Evolutionary conservation across 2,113 vertebrate genomes (phyloP).

Genomic region (Genyomyrus donnyi): DNA sequence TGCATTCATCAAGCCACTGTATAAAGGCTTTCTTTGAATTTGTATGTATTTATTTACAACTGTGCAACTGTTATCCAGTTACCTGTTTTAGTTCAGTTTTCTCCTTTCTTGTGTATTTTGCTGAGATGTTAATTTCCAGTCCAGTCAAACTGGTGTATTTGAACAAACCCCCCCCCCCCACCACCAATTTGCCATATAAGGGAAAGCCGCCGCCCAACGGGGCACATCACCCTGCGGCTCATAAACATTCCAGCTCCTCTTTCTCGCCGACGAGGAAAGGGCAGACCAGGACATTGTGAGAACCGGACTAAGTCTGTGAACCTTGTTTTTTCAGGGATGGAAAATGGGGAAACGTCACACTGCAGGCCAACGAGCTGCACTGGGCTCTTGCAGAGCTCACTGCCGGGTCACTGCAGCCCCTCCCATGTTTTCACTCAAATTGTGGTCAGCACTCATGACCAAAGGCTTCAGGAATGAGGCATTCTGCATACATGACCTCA

Average conservation of each 20-base stretch:
- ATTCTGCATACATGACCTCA: neutral
- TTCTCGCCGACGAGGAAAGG: neutral
- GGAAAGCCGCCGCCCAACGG: neutral
- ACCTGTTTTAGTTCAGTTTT: neutral
- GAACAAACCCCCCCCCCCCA: neutral
- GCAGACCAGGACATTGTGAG: constrained; percentile 5
- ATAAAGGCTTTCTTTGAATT: constrained; percentile 43
- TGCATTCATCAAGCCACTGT: constrained; percentile 58
- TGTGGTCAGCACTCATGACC: neutral
- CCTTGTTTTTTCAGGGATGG: neutral
- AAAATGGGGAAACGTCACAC: neutral
- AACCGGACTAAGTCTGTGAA: constrained; percentile 13
- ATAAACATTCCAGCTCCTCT: constrained; percentile 19
- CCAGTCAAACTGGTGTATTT: neutral
- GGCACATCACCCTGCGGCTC: constrained; percentile 2
- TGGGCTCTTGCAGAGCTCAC: neutral
- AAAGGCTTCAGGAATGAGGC: neutral
- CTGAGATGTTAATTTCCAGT: neutral
- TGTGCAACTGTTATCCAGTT: constrained; percentile 51
- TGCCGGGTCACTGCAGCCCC: neutral
- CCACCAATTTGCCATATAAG: neutral
- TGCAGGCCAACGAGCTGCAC: constrained; percentile 37
- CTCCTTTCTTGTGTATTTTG: neutral
- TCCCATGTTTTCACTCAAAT: neutral
- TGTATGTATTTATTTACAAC: constrained; percentile 43